Conservation (phyloP, 2,113 vertebrate genomes). For the Casuarius casuarius region DNA sequence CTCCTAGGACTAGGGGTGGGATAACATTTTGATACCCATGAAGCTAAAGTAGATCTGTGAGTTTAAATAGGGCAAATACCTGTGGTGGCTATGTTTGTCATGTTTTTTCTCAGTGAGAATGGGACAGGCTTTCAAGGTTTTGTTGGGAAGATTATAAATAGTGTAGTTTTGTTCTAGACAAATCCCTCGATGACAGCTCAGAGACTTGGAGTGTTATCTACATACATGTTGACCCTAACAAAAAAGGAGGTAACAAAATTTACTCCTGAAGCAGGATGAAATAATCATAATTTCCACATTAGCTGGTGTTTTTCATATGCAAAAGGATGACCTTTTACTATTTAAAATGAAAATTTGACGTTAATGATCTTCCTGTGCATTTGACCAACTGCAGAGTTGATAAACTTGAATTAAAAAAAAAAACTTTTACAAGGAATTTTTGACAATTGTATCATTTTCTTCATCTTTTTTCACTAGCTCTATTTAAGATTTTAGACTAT, state of each 20-base stretch:
- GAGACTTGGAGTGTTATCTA: not conserved
- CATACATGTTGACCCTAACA: not conserved
- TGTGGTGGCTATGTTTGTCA: fast-evolving
- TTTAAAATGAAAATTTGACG: not conserved
- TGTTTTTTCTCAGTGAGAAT: not conserved
- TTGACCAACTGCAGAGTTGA: not conserved
- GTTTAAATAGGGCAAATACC: not conserved
- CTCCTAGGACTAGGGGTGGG: no score
- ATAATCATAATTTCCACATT: not conserved
- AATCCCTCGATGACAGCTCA: not conserved
- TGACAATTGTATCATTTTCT: not conserved
- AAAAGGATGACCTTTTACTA: not conserved
- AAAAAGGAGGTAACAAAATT: not conserved
- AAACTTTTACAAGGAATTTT: fast-evolving
- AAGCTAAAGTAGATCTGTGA: not conserved
- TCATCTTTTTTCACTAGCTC: not conserved
- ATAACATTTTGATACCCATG: not conserved
- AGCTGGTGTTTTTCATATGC: not conserved
- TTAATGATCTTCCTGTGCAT: not conserved
- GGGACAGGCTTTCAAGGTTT: not conserved
- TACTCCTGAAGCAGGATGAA: not conserved
- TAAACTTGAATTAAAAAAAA: not conserved
- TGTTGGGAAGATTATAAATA: not conserved
- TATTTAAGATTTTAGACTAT: not conserved
- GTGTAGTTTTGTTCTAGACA: not conserved